Percentiles rank a stretch among this genome's conserved stretches.
Evolutionary conservation across 2,113 vertebrate genomes (phyloP).

Genomic region (Neopipo cinnamomea): DNA sequence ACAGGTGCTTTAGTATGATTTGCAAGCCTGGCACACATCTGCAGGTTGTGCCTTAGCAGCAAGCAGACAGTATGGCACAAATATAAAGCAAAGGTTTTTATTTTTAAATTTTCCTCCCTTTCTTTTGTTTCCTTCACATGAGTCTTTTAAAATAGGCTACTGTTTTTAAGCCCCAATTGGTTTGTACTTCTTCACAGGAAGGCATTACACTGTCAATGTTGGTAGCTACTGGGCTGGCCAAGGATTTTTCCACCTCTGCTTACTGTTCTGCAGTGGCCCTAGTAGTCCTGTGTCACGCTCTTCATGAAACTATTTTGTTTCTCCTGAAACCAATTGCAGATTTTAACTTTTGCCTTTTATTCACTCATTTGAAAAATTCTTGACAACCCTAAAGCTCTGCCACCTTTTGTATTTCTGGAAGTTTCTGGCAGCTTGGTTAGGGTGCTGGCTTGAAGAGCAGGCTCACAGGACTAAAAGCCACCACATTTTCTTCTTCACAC

Average conservation of each 20-base stretch:
- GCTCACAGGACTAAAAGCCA: not conserved
- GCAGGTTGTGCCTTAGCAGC: not conserved
- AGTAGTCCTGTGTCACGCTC: not conserved
- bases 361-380: not conserved
- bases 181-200: not conserved
- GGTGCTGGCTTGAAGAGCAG: not conserved
- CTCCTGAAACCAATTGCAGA: not conserved
- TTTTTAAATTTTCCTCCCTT: rapidly evolving
- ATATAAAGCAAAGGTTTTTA: not conserved
- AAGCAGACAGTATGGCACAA: not conserved
- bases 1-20: not conserved
- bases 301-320: not conserved
- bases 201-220: not conserved
- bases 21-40: slow-evolving; percentile 25
- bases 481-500: not conserved
- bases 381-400: not conserved
- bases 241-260: not conserved
- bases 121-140: not conserved
- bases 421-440: not conserved
- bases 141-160: not conserved
- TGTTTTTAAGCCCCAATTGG: not conserved
- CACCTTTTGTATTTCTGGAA: not conserved
- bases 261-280: not conserved
- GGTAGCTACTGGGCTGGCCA: not conserved
- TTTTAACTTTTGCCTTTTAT: not conserved